Evolutionary conservation across 1,140 invertebrate species (phyloP).

Genomic region (Drusus annulatus): DNA sequence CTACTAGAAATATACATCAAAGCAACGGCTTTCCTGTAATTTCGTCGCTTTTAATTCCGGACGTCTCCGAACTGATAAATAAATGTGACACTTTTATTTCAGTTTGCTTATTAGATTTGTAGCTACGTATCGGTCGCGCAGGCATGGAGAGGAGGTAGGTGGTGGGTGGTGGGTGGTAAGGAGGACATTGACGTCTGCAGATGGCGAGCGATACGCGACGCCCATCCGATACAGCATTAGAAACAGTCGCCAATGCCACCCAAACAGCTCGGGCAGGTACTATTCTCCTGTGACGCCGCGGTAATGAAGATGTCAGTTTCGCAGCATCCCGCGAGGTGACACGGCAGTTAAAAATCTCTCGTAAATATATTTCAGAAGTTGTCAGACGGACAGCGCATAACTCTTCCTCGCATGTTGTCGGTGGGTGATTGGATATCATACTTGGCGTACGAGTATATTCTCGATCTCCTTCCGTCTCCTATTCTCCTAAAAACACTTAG

Average conservation of each 20-base stretch:
- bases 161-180: not conserved
- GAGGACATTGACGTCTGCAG: slow-evolving; percentile 26
- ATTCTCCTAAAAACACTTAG: not conserved
- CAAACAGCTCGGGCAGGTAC: slow-evolving; percentile 38
- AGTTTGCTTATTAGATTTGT: slow-evolving; percentile 28
- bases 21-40: slow-evolving; percentile 2
- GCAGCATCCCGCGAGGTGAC: slow-evolving; percentile 38
- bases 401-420: slow-evolving; percentile 27
- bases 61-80: slow-evolving; percentile 17
- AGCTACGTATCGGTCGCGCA: not conserved
- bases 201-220: slow-evolving; percentile 15
- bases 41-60: slow-evolving; percentile 2
- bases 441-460: not conserved
- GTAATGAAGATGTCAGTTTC: slow-evolving; percentile 53
- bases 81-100: slow-evolving; percentile 32
- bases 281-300: slow-evolving; percentile 38
- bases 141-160: not conserved
- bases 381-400: slow-evolving; percentile 44
- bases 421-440: slow-evolving; percentile 2
- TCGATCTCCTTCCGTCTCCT: not conserved
- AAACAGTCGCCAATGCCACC: slow-evolving; percentile 45
- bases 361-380: slow-evolving; percentile 49
- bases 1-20: slow-evolving; percentile 19
- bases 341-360: slow-evolving; percentile 49
- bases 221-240: slow-evolving; percentile 31